Base-by-base conservation (phyloP, 2,797 vertebrate species). In the Chrosomus eos region DNA sequence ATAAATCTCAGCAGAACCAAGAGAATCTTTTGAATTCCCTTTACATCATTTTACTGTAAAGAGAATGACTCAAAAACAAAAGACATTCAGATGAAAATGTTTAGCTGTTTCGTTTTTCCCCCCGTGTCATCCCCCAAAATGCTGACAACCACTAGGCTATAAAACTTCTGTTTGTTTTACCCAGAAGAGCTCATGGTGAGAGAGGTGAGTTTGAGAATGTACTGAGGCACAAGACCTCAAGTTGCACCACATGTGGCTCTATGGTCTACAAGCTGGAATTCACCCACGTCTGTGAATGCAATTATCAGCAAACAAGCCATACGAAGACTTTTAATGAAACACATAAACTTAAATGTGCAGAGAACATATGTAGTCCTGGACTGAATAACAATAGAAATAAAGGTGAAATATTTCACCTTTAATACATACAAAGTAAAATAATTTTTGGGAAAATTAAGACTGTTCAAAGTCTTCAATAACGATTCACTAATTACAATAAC, bases 261-360 rank as follows among this genome's bases (percentile, higher is more conserved):
- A 71, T 87, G 85, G 85, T 81, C 67, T 71, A 23, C 45, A 82
- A 58, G 23, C 70, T 91, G 90, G 92, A 95, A 95, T 92, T 90
- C 77, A 89, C 68, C 73, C 70, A 87, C 93, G 94, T 94, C 94
- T 95, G 94, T 85, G 89, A 68, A 88, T 85, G 68, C 77, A 91
- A 95, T 95, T 85, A 92, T 77, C 85, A 51, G 88, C 43, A 84
- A 88, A 90, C 85, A 88, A 85, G 76, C 82, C 53, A 73, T 73
- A 48, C 31, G 28, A 31, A 31, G 6, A 14, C 7, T 3, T 64
- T 64, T 64, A 64, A 66, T 67, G 71, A 85, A 85, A 84, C 81
- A 64, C 75, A 81, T 19, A 80, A 71, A 66, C 38, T 75, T 74
- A 85, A 86, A 81, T 68, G 60, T 67, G 80, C 31, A 48, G 31